phyloP scores from a whole-genome alignment of 2,113 vertebrate species.

The Gracilinanus agilis region DNA sequence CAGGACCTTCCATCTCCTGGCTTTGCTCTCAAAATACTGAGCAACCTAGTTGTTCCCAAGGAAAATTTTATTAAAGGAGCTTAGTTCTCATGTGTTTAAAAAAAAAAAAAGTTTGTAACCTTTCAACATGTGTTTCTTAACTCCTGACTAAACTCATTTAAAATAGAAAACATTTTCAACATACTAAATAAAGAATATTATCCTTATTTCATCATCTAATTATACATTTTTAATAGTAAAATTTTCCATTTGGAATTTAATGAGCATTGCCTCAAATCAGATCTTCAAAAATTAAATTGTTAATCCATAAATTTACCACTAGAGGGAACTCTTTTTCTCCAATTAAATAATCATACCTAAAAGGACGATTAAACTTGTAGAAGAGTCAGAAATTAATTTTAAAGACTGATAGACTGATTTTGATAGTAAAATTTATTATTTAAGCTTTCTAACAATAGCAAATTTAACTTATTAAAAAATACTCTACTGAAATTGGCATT shows the following conservation, averaged over 20 bases:
- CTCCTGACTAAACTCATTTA: not conserved
- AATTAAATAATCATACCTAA: constrained; percentile 24
- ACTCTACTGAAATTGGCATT: not conserved
- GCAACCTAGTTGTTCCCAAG: too few relatives aligned
- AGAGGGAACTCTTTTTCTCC: constrained; percentile 82
- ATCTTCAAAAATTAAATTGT: constrained; percentile 6
- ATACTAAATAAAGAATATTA: not conserved
- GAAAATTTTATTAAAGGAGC: not conserved
- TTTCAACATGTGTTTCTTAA: not conserved
- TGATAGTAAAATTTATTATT: constrained; percentile 15
- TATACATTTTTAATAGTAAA: not conserved
- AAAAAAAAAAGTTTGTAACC: not conserved
- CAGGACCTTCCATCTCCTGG: too few relatives aligned
- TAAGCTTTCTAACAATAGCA: not conserved
- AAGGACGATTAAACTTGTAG: not conserved
- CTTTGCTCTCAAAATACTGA: too few relatives aligned
- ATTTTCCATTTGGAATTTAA: constrained; percentile 12
- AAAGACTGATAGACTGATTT: constrained; percentile 1
- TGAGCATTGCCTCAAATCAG: not conserved
- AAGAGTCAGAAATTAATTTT: not conserved
- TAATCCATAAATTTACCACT: constrained; percentile 73
- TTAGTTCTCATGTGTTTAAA: not conserved
- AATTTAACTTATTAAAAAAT: not conserved
- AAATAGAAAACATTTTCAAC: not conserved
- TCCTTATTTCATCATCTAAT: not conserved